Conservation (phyloP, 2,888 invertebrate species). For the Agriopis marginaria region DNA sequence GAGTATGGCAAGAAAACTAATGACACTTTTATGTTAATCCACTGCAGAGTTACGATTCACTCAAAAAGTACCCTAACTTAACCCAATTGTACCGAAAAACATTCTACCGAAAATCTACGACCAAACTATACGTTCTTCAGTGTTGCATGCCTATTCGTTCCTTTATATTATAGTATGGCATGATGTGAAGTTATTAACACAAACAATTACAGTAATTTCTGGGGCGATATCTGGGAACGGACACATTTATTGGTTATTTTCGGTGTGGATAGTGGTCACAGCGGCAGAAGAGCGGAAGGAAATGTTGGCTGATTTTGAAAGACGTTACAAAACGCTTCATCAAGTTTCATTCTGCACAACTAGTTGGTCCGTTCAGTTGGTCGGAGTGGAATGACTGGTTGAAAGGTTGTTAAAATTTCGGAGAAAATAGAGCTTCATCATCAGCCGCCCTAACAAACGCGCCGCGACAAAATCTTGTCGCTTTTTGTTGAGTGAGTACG, state of each 20-base stretch:
- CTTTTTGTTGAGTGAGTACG: no score
- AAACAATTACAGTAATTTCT: slow-evolving; percentile 77
- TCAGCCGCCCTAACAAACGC: no score
- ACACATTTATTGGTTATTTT: slow-evolving; percentile 67
- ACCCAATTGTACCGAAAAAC: slow-evolving; percentile 34
- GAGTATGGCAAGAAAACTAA: slow-evolving; percentile 24
- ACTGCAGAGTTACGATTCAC: slow-evolving; percentile 34
- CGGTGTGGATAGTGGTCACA: slow-evolving; percentile 49
- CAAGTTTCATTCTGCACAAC: no score
- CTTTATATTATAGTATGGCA: slow-evolving; percentile 56
- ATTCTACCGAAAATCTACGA: slow-evolving; percentile 14
- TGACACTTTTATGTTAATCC: slow-evolving; percentile 35
- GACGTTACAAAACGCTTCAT: no score
- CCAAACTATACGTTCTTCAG: slow-evolving; percentile 12
- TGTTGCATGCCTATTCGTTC: slow-evolving; percentile 30
- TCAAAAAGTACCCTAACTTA: slow-evolving; percentile 40
- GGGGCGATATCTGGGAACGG: slow-evolving; percentile 68
- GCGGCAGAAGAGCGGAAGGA: slow-evolving; percentile 9
- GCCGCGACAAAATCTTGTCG: no score
- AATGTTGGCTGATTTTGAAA: background rate
- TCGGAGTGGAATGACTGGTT: no score
- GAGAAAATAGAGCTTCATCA: no score
- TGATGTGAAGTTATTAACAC: slow-evolving; percentile 68
- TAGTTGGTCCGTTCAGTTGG: no score
- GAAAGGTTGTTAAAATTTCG: background rate